Evolutionary conservation across 2,888 invertebrate genomes (phyloP), one percentile per base, ranked within the genome.

Genomic region (Synanthedon andrenaeformis): DNA sequence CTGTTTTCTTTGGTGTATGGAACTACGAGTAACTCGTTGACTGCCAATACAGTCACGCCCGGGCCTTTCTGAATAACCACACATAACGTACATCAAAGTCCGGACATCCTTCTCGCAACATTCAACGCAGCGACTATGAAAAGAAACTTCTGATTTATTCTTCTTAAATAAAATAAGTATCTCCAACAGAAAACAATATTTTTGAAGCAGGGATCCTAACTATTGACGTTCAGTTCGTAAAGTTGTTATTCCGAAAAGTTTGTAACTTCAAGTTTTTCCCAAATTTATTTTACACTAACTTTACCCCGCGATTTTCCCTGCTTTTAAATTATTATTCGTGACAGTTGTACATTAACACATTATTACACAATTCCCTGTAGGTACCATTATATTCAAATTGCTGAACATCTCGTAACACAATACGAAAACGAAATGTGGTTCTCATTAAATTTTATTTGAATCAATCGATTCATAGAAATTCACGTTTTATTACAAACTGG

Each of bases 101-200:
- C 70, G 74, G 76, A 75, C 58, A 56, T 76, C 74, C 75, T 69
- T 68, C 64, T 68, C 63, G 60, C 66, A 64, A 62, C 61, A 49
- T 11, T 19, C 12, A 14, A 17, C 6, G 23, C n/a, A 14, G 14
- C n/a, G 13, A 45, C 45, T 45, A 6, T 13, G 45, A 45, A 45
- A 45, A 45, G 13, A 45, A 13, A 13, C n/a, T 45, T 45, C n/a
- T 14, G n/a, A 45, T 45, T 45, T 45, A 13, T 45, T 45, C 45
- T 45, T 45, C 14, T n/a, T 14, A 45, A 14, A 45, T n/a, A 45
- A 45, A 45, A n/a, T 45, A 45, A 45, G 13, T 45, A 13, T 45
- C 45, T 35, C 35, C 6, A 35, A 35, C 35, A 35, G 35, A 35
- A 35, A 35, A 35, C 35, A 35, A 35, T 35, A 35, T 35, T 35